Conservation (phyloP, 37 sponge, comb jelly and placozoan genomes). For the Crambe crambe region DNA sequence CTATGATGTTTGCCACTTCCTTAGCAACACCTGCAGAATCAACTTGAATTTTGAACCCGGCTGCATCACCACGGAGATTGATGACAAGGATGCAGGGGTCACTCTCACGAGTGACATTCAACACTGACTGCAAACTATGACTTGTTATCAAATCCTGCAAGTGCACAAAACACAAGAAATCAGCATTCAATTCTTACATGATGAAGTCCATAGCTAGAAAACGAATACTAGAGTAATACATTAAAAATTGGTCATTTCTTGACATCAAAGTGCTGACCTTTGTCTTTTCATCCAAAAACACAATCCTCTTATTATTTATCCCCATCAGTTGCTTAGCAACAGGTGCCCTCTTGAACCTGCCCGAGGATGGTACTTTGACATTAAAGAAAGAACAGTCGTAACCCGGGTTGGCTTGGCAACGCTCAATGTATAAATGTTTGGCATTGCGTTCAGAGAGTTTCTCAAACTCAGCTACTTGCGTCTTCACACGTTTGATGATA, state of each 20-base stretch:
- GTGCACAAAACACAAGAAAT: neutral
- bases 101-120: neutral
- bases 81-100: conserved; percentile 37
- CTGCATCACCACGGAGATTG: conserved; percentile 7
- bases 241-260: neutral
- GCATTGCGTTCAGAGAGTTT: conserved; percentile 81
- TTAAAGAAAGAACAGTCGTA: conserved; percentile 80
- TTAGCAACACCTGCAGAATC: conserved; percentile 23
- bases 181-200: neutral
- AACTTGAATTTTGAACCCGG: conserved; percentile 23
- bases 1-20: conserved; percentile 36
- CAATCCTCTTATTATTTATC: conserved; percentile 56
- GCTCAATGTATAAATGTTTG: conserved; percentile 89
- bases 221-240: neutral
- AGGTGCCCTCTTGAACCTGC: conserved; percentile 49
- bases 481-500: conserved; percentile 40
- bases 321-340: conserved; percentile 72
- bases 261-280: conserved; percentile 43
- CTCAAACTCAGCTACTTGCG: conserved; percentile 37
- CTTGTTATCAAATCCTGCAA: conserved; percentile 38
- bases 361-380: conserved; percentile 57
- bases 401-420: conserved; percentile 72
- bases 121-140: conserved; percentile 26
- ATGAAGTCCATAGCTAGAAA: neutral
- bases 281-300: conserved; percentile 80